Percentiles rank a stretch among this genome's conserved stretches.
Conservation (phyloP, 1,140 invertebrate genomes). For the Platorchestia sp. region DNA sequence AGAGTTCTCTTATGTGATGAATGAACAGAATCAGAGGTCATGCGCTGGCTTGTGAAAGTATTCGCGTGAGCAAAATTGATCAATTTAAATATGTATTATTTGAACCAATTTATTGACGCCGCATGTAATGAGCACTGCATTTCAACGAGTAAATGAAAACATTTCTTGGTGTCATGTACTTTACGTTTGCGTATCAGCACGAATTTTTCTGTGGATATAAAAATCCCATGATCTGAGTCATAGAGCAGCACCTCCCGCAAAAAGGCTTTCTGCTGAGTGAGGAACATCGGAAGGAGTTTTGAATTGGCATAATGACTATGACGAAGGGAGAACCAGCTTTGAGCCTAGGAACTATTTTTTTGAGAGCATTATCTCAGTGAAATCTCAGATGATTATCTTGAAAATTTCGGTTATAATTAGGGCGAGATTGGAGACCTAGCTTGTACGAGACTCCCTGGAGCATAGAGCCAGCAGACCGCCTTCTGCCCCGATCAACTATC, state of each 20-base stretch:
- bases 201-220: neutral
- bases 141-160: neutral
- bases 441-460: neutral
- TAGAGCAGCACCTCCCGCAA: neutral
- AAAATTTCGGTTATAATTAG: conserved; percentile 41
- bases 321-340: neutral
- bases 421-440: conserved; percentile 20
- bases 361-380: neutral
- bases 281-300: neutral
- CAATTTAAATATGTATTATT: no score
- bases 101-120: neutral
- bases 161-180: neutral
- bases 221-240: neutral
- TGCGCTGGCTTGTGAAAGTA: neutral
- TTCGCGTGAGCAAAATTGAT: neutral
- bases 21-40: neutral
- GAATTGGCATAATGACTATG: neutral
- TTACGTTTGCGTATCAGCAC: neutral
- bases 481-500: conserved; percentile 9
- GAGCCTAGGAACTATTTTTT: neutral
- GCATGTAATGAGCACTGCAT: neutral
- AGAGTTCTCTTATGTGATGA: neutral
- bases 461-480: conserved; percentile 1
- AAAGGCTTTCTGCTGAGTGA: neutral
- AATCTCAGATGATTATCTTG: conserved; percentile 41